Evolutionary conservation across 92 coral and sea anemone genomes (phyloP), one percentile per base, ranked within the genome.

Genomic region (Paragorgia papillata): DNA sequence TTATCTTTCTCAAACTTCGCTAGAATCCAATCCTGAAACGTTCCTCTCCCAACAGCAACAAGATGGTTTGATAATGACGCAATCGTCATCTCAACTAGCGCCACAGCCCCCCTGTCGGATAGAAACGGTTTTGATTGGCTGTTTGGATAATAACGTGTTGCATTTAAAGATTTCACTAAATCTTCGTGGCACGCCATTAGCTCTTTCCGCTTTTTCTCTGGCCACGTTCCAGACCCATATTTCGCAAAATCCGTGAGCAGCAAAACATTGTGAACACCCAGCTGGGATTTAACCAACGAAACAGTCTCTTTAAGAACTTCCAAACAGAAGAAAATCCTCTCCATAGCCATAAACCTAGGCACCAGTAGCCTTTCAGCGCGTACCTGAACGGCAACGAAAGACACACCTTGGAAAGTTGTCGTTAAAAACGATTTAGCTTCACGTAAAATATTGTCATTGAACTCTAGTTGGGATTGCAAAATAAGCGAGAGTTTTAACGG

Each of bases 61-160:
- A 46, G 53, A 15, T 46, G 9, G n/a, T 15, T 7, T 7, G n/a
- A 46, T 15, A 15, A 46, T 2, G 53, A 46, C 53, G 53, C 53
- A 46, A 46, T 46, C n/a, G 53, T 46, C n/a, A 46, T 46, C 53
- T 46, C 53, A 46, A 46, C 53, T 2, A 46, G n/a, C n/a, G 53
- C 53, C 9, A 46, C 53, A 46, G n/a, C 53, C n/a, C 53, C 53
- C n/a, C 53, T 46, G 53, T 46, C 53, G n/a, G 53, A 7, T 15
- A 46, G 15, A 15, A 46, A 46, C 15, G 53, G 53, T 46, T 46
- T 46, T 46, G 53, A 46, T 46, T 46, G 14, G 53, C 53, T 46
- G 53, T 46, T 15, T 7, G 53, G 53, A 7, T 46, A n/a, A 46
- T 46, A 46, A 46, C n/a, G 15, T 2, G 53, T 46, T 46, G 53